These are phyloP conservation scores for Cydia strobilella DNA, from an alignment of 1,140 invertebrate species.

Conservation along the genomic window DNA sequence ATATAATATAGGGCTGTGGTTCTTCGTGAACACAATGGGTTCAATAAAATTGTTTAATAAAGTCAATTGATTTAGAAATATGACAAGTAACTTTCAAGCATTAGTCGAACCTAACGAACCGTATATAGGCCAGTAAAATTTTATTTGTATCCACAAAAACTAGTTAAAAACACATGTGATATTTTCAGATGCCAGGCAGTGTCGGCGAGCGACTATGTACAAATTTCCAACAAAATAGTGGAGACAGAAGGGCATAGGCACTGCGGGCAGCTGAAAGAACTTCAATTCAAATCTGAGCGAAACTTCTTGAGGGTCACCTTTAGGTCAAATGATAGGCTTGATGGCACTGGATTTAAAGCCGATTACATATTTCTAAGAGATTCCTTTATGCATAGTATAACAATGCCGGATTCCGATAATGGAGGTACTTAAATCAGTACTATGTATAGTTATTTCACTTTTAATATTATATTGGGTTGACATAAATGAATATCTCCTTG, in stretches of 20 bases:
- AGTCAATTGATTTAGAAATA: neutral
- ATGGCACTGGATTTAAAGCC: constrained; percentile 95
- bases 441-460: neutral
- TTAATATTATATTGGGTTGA: too few relatives aligned
- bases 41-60: too few relatives aligned
- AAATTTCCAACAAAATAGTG: constrained; percentile 95
- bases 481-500: too few relatives aligned
- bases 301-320: constrained; percentile 97
- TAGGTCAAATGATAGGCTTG: constrained; percentile 94
- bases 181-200: constrained; percentile 88
- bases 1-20: too few relatives aligned
- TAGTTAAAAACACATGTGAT: neutral
- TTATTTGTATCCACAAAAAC: neutral
- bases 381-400: constrained; percentile 72
- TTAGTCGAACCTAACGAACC: neutral
- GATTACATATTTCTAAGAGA: constrained; percentile 88
- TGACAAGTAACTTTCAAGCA: neutral
- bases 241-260: constrained; percentile 91
- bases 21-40: too few relatives aligned
- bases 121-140: neutral
- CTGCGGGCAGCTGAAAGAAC: constrained; percentile 90
- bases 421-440: constrained; percentile 47
- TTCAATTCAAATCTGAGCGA: constrained; percentile 90
- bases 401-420: constrained; percentile 53
- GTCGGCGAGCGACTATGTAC: constrained; percentile 95